These are phyloP conservation scores for Automeris io DNA, from an alignment of 2,888 invertebrate species.

Conservation along the genomic window DNA sequence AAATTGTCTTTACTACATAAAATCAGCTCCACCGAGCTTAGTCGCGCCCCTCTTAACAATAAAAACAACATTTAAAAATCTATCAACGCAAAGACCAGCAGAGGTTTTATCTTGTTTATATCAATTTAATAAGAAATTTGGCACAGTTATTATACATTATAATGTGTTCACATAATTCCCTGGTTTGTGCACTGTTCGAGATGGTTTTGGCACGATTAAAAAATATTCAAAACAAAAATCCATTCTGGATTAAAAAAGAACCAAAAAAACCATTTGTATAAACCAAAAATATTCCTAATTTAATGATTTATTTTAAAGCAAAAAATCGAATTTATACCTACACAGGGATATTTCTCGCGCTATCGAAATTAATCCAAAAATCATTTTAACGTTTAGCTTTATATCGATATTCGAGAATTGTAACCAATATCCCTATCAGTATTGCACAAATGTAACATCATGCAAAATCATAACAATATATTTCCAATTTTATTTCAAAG, in stretches of 20 bases:
- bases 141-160: slow-evolving; percentile 52
- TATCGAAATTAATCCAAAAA: background rate
- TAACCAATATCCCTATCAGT: slow-evolving; percentile 44
- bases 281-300: slow-evolving; percentile 49
- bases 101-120: slow-evolving; percentile 35
- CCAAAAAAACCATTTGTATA: slow-evolving; percentile 41
- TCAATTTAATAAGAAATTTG: slow-evolving; percentile 45
- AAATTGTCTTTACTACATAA: slow-evolving; percentile 49
- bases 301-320: slow-evolving; percentile 38
- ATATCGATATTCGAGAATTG: background rate
- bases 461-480: slow-evolving; percentile 58
- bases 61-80: slow-evolving; percentile 75
- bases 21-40: slow-evolving; percentile 40
- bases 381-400: background rate
- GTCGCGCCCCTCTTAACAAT: slow-evolving; percentile 71
- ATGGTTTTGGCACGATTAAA: slow-evolving; percentile 59
- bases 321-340: slow-evolving; percentile 55
- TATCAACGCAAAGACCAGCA: slow-evolving; percentile 67
- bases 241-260: slow-evolving; percentile 23
- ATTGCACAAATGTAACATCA: slow-evolving; percentile 64
- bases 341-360: slow-evolving; percentile 8
- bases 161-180: slow-evolving; percentile 34
- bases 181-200: slow-evolving; percentile 42
- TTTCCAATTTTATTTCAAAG: slow-evolving; percentile 15
- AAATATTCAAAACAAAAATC: slow-evolving; percentile 23